phyloP scores from a whole-genome alignment of 2,113 vertebrate species.

The Pollimyrus isidori region DNA sequence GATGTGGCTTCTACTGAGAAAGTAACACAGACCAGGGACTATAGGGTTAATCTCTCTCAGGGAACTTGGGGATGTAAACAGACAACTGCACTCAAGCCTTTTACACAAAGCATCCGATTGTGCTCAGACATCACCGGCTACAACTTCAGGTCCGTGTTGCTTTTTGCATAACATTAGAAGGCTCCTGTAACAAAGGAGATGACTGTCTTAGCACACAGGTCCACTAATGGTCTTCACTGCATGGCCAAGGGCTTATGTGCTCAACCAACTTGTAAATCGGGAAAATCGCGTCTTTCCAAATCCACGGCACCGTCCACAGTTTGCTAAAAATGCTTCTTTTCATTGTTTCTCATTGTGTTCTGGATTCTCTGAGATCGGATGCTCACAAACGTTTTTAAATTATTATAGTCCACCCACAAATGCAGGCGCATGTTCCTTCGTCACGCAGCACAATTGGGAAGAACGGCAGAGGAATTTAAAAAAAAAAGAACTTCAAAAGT shows the following conservation, averaged over 20 bases:
- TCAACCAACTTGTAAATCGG: background rate
- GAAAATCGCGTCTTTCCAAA: background rate
- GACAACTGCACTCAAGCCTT: background rate
- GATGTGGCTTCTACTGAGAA: background rate
- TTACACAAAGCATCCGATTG: background rate
- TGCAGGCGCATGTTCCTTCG: slow-evolving; percentile 18
- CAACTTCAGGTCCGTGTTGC: background rate
- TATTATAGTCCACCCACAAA: background rate
- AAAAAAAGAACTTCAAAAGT: slow-evolving; percentile 28
- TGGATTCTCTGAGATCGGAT: background rate
- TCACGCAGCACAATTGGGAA: background rate
- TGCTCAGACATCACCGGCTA: background rate
- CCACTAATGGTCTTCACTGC: slow-evolving; percentile 23
- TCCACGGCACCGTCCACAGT: background rate
- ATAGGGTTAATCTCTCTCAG: background rate
- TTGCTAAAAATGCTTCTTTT: background rate
- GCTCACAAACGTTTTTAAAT: background rate
- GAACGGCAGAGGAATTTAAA: background rate
- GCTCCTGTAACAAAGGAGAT: background rate
- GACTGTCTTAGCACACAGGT: background rate
- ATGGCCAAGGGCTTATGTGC: slow-evolving; percentile 33
- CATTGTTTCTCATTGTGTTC: background rate
- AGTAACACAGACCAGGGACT: background rate
- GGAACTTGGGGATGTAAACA: background rate
- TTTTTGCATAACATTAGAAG: background rate